These are phyloP conservation scores for Hydraecia micacea DNA, from an alignment of 2,888 invertebrate genomes.

Conservation along the genomic window DNA sequence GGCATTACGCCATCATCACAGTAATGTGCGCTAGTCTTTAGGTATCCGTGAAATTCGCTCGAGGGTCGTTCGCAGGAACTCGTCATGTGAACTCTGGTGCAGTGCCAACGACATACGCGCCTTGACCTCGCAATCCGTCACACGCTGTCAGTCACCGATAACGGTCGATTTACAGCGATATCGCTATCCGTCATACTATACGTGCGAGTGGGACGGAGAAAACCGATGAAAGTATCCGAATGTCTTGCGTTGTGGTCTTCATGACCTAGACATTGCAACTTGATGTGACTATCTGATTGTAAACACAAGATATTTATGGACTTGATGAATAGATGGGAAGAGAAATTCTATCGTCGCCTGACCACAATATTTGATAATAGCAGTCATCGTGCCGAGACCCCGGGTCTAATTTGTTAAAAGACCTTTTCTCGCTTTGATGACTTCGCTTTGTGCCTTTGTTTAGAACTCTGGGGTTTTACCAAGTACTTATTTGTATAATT, in stretches of 20 bases:
- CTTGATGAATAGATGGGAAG: slow-evolving; percentile 46
- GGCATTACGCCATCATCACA: slow-evolving; percentile 9
- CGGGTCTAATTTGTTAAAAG: slow-evolving; percentile 26
- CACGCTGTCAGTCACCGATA: slow-evolving; percentile 73
- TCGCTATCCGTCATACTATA: slow-evolving; percentile 54
- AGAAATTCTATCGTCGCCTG: slow-evolving; percentile 40
- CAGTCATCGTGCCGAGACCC: slow-evolving; percentile 1
- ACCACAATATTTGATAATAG: slow-evolving; percentile 24
- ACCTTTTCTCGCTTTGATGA: slow-evolving; percentile 24
- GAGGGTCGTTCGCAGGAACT: slow-evolving; percentile 62
- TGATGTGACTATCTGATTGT: slow-evolving; percentile 58
- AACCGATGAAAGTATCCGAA: slow-evolving; percentile 65
- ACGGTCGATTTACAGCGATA: slow-evolving; percentile 70
- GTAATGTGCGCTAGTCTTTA: slow-evolving; percentile 24
- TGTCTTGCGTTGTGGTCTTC: slow-evolving; percentile 52
- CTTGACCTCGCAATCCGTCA: slow-evolving; percentile 83
- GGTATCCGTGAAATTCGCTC: slow-evolving; percentile 59
- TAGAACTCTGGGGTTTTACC: slow-evolving; percentile 25
- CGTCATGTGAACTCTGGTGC: slow-evolving; percentile 77
- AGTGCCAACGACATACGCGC: slow-evolving; percentile 85
- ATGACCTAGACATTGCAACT: slow-evolving; percentile 60
- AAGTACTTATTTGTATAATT: slow-evolving; percentile 39
- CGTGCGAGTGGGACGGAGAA: slow-evolving; percentile 62
- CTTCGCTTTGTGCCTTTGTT: slow-evolving; percentile 41
- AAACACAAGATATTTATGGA: slow-evolving; percentile 55